A percentile compares a stretch with the other conserved stretches of the same genome.
Evolutionary conservation across 2,797 vertebrate genomes (phyloP).

Genomic region (Alectoris magna): DNA sequence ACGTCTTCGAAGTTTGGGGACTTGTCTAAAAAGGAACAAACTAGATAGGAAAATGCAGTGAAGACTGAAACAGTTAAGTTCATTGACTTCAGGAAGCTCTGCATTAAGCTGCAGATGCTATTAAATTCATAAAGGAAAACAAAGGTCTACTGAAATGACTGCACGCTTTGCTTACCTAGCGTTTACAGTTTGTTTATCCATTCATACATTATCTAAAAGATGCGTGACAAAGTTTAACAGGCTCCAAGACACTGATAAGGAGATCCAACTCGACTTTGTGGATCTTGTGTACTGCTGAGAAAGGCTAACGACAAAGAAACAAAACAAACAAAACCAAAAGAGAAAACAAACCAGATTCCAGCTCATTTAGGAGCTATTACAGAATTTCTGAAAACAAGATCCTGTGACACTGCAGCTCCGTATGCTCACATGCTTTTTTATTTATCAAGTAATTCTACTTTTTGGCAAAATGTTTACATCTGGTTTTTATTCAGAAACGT

Average conservation of each 20-base stretch:
- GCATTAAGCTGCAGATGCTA: background rate
- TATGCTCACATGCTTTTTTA: background rate
- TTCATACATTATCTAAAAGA: background rate
- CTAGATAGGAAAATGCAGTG: background rate
- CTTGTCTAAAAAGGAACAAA: background rate
- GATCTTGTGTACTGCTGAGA: background rate
- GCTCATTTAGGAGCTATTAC: background rate
- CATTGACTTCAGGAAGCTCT: background rate
- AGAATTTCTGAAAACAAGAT: background rate
- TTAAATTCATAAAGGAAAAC: background rate
- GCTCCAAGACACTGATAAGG: background rate
- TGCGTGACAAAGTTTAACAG: background rate
- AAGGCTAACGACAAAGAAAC: background rate
- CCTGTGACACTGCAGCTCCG: background rate
- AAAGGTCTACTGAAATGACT: background rate
- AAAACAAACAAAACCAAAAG: background rate
- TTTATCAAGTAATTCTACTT: background rate
- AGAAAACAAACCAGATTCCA: background rate
- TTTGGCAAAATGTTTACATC: background rate
- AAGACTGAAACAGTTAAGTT: background rate
- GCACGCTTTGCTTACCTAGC: background rate
- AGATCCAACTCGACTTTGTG: background rate
- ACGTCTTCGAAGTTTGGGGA: background rate
- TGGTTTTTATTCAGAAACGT: background rate
- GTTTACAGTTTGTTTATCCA: background rate